These are phyloP conservation scores for Drosophila mayri DNA, from an alignment of 1,140 invertebrate species.

Conservation along the genomic window DNA sequence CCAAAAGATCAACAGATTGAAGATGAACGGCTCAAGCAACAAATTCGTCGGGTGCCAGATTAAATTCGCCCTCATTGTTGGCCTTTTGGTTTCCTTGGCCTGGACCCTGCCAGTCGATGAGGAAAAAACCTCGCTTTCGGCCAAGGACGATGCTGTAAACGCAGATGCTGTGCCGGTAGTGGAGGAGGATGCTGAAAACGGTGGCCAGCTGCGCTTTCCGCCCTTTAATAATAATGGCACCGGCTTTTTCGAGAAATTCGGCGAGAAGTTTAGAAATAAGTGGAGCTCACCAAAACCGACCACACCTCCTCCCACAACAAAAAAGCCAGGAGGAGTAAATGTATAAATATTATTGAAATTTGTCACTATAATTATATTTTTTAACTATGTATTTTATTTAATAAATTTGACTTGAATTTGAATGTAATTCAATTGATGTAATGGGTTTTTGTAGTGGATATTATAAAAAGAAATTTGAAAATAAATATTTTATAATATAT, in stretches of 20 bases:
- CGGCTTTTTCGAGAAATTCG: slow-evolving; percentile 23
- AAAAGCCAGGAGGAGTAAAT: neutral
- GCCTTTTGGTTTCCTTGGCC: slow-evolving; percentile 32
- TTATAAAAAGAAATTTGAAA: neutral
- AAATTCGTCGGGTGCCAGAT: slow-evolving; percentile 13
- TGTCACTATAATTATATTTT: slow-evolving; percentile 10
- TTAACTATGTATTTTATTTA: neutral
- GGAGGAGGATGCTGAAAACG: neutral
- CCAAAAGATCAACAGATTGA: slow-evolving; percentile 2
- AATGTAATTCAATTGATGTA: neutral
- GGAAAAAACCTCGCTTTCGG: neutral
- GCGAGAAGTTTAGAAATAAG: slow-evolving; percentile 35
- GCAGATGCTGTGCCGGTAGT: slow-evolving; percentile 5
- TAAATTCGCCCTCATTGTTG: slow-evolving; percentile 20
- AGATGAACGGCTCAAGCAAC: slow-evolving; percentile 23
- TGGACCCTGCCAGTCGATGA: slow-evolving; percentile 30
- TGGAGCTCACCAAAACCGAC: slow-evolving; percentile 2
- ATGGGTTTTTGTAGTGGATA: too few species aligned
- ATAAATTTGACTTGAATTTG: neutral
- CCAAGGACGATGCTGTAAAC: neutral
- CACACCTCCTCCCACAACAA: neutral
- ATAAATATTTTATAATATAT: neutral
- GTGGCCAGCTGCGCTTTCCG: slow-evolving; percentile 16
- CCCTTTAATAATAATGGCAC: slow-evolving; percentile 21
- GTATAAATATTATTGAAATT: too few species aligned